Base-by-base conservation (phyloP, 2,113 vertebrate genomes). In the Choloepus hoffmanni region DNA sequence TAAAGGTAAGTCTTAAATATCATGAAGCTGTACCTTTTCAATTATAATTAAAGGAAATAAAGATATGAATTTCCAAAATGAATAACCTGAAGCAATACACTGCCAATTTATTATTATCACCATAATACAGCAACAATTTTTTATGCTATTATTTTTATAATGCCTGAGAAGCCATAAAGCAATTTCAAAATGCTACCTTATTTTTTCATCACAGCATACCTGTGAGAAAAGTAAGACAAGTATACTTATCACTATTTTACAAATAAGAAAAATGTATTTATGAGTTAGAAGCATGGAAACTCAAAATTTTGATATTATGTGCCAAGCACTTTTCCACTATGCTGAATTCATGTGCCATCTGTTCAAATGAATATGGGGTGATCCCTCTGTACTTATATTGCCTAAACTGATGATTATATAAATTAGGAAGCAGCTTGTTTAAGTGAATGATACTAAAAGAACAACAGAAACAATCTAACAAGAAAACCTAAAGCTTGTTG, bases 1-100 rank as follows among this genome's bases (percentile, higher is more conserved):
- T 36, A 18, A 85, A 81, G 89, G 81, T 95, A 79, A 96, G 82
- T 89, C 26, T 50, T 74, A 8, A 78, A 63, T 96, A 60, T 21
- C 6, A 45, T 67, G 45, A 48, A 70, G 48, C 3, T 48, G 3
- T 50, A 84, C 1, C 10, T 43, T 21, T 58, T 58, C 55, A 21
- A 58, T 58, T 58, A 21, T 58, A 58, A 58, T 19, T 58, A 58
- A 58, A 58, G 14, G 19, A 82, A 81, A 77, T 8, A n/a, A 9
- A 86, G 84, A 74, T 63, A 62, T 7, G 7, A 15, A 88, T 36
- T 76, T 87, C 87, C 24, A 77, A 73, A 9, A 5, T 77, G 33
- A 92, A 48, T 21, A 62, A 30, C 12, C 70, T 63, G 43, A 85
- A 19, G 16, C 14, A 70, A 48, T 65, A 45, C 0, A 11, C 3